phyloP scores from a whole-genome alignment of 2,888 invertebrate species.

The Acheta domesticus region DNA sequence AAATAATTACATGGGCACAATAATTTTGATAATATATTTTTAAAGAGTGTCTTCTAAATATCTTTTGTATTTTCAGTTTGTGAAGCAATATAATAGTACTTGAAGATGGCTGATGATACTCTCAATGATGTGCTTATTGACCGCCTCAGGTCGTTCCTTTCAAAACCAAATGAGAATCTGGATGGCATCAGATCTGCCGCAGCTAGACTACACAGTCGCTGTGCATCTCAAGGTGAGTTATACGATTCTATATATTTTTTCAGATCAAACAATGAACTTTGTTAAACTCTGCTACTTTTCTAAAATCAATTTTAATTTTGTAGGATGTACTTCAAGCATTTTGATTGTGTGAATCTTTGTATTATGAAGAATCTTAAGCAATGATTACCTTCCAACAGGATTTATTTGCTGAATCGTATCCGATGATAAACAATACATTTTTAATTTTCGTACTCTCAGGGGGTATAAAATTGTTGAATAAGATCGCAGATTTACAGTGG shows the following conservation, averaged over 20 bases:
- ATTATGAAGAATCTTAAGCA: too few relatives aligned
- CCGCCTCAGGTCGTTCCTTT: constrained; percentile 29
- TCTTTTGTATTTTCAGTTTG: constrained; percentile 20
- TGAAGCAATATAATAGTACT: not conserved
- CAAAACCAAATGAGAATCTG: constrained; percentile 38
- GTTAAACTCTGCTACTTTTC: constrained; percentile 19
- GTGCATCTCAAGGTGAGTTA: constrained; percentile 47
- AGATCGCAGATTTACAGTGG: too few relatives aligned
- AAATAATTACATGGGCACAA: too few relatives aligned
- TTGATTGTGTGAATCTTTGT: too few relatives aligned
- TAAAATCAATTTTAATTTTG: not conserved
- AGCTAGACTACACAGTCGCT: constrained; percentile 46
- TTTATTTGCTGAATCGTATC: too few relatives aligned
- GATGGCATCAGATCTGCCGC: constrained; percentile 45
- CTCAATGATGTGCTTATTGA: constrained; percentile 33
- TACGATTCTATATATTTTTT: not conserved
- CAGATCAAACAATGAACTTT: not conserved
- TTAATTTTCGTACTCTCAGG: too few relatives aligned
- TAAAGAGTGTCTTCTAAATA: not conserved
- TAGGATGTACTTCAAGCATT: too few relatives aligned
- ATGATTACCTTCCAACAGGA: too few relatives aligned
- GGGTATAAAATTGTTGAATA: too few relatives aligned
- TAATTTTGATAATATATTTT: not conserved
- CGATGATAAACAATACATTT: too few relatives aligned
- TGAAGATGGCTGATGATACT: constrained; percentile 30